These are phyloP conservation scores for Callimico goeldii DNA, from an alignment of 2,797 vertebrate genomes.

Conservation along the genomic window DNA sequence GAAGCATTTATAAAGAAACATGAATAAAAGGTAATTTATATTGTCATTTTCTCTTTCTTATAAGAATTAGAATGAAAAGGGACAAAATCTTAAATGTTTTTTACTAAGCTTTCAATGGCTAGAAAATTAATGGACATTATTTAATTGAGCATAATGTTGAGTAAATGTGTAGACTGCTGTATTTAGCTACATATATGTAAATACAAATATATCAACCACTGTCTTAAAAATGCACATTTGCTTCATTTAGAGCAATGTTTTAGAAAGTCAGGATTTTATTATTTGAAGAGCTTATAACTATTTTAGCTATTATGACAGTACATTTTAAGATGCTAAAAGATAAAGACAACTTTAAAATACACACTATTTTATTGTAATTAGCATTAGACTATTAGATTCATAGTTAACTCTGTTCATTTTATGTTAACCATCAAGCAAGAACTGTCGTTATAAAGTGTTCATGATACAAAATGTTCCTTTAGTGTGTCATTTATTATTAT, in stretches of 20 bases:
- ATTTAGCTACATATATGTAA: not conserved
- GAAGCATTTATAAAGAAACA: not conserved
- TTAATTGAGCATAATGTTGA: not conserved
- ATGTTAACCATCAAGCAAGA: constrained; percentile 77
- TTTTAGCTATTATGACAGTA: constrained; percentile 42
- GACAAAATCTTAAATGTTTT: not conserved
- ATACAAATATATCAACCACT: not conserved
- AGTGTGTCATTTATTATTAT: constrained; percentile 76
- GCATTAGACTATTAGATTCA: constrained; percentile 61
- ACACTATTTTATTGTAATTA: constrained; percentile 69
- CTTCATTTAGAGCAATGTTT: not conserved
- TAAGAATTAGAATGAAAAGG: not conserved
- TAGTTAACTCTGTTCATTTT: constrained; percentile 75
- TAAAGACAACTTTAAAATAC: constrained; percentile 73
- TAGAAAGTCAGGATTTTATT: not conserved
- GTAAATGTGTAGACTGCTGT: not conserved
- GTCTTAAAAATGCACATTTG: not conserved
- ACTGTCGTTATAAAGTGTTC: constrained; percentile 76
- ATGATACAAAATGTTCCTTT: constrained; percentile 73
- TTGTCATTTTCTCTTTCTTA: not conserved
- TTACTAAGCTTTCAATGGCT: not conserved
- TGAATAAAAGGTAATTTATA: not conserved
- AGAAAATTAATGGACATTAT: not conserved
- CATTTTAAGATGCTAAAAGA: constrained; percentile 56
- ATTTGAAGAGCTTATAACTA: constrained; percentile 8